Percentiles rank a stretch among this genome's conserved stretches.
These are phyloP conservation scores for Psittacula cyanocephala DNA, from an alignment of 2,113 vertebrate genomes.

Conservation along the genomic window DNA sequence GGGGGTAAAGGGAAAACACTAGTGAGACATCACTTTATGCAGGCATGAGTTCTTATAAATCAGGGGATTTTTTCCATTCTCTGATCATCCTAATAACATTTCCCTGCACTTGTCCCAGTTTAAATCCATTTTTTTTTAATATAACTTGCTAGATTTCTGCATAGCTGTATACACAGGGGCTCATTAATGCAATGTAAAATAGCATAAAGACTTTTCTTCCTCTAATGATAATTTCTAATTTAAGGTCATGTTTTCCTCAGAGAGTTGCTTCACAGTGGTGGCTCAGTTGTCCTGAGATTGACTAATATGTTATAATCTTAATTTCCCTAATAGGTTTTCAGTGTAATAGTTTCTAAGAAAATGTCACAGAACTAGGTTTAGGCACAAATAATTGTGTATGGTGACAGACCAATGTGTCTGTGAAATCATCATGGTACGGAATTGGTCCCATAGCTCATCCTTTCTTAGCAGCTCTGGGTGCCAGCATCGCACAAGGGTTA, in stretches of 20 bases:
- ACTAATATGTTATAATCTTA: constrained; percentile 42
- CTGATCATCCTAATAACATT: neutral
- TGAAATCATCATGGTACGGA: neutral
- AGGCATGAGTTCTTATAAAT: neutral
- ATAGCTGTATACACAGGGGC: neutral
- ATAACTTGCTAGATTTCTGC: neutral
- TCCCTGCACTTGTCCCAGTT: neutral
- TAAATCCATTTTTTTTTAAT: neutral
- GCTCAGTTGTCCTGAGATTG: constrained; percentile 4
- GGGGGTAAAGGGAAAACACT: neutral
- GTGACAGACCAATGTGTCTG: constrained; percentile 39
- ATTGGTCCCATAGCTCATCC: constrained; percentile 12
- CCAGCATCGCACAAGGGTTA: neutral
- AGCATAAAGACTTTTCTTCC: neutral
- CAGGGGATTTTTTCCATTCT: neutral
- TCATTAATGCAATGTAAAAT: neutral
- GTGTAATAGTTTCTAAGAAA: constrained; percentile 26
- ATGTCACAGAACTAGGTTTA: constrained; percentile 29
- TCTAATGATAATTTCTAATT: constrained; percentile 17
- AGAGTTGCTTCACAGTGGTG: neutral
- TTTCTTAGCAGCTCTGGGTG: neutral
- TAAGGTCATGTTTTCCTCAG: constrained; percentile 39
- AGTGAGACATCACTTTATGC: neutral
- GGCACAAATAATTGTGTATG: neutral
- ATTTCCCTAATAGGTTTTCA: constrained; percentile 51